Conservation (phyloP, 2,888 invertebrate genomes). For the Philaethria dido region DNA sequence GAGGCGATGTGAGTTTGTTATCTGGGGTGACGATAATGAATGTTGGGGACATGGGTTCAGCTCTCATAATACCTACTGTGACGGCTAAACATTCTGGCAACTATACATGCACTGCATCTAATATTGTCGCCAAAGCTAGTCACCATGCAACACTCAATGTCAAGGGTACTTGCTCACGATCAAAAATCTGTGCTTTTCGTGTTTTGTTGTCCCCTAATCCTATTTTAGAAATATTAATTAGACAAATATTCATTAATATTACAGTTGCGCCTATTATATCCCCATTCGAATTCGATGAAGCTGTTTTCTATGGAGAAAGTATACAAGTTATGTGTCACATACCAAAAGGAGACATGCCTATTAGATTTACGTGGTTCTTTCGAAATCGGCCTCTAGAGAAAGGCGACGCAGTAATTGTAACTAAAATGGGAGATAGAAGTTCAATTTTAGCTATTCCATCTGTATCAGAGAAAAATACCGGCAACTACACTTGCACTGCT, state of each 20-base stretch:
- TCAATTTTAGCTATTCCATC: slow-evolving; percentile 86
- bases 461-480: slow-evolving; percentile 87
- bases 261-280: slow-evolving; percentile 85
- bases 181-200: slow-evolving; percentile 63
- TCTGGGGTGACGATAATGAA: slow-evolving; percentile 86
- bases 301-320: slow-evolving; percentile 84
- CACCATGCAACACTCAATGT: slow-evolving; percentile 86
- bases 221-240: slow-evolving; percentile 40
- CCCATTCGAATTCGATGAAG: slow-evolving; percentile 83
- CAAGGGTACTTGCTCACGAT: slow-evolving; percentile 80
- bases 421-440: slow-evolving; percentile 85
- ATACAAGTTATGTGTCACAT: slow-evolving; percentile 83
- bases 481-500: slow-evolving; percentile 90
- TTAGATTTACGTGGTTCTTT: slow-evolving; percentile 88
- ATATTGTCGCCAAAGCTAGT: slow-evolving; percentile 85
- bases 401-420: slow-evolving; percentile 74
- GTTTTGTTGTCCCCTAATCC: slow-evolving; percentile 54
- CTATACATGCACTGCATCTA: slow-evolving; percentile 87
- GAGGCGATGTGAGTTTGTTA: slow-evolving; percentile 82
- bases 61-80: slow-evolving; percentile 87
- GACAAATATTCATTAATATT: slow-evolving; percentile 53
- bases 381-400: slow-evolving; percentile 80
- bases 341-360: slow-evolving; percentile 88
- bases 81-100: slow-evolving; percentile 87
- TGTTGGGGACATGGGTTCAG: slow-evolving; percentile 86